A percentile compares a stretch with the other conserved stretches of the same genome.
These are phyloP conservation scores for Catalaphyllia jardinei DNA, from an alignment of 64 coral and sea anemone species.

Conservation along the genomic window DNA sequence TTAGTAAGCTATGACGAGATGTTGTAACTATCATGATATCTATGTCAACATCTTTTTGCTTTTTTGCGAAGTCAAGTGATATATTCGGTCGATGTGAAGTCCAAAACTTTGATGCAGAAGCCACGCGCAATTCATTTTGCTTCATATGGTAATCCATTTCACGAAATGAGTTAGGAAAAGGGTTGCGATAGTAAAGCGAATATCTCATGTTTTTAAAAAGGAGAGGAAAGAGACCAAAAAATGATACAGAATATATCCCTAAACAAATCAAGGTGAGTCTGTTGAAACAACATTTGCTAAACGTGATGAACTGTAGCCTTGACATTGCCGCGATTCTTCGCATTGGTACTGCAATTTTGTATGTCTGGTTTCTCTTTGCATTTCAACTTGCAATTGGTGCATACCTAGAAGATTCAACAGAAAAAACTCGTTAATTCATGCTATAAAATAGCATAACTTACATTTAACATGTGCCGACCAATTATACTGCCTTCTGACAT, in stretches of 20 bases:
- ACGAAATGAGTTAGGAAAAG: background rate
- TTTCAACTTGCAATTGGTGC: no score
- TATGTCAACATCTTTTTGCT: constrained; percentile 16
- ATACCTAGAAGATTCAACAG: no score
- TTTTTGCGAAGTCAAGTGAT: background rate
- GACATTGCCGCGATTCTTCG: background rate
- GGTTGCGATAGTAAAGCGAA: constrained; percentile 33
- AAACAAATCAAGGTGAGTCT: background rate
- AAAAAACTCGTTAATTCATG: no score
- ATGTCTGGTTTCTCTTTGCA: no score
- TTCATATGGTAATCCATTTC: constrained; percentile 35
- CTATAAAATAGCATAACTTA: no score
- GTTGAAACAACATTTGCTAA: background rate
- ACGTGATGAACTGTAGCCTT: background rate
- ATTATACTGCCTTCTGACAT: no score
- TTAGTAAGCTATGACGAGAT: background rate
- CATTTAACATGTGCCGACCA: no score
- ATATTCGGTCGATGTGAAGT: background rate
- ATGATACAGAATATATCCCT: background rate
- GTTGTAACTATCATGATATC: constrained; percentile 52
- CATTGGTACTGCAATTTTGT: no score
- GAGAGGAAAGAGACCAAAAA: background rate
- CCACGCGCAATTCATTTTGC: constrained; percentile 16
- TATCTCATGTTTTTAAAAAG: constrained; percentile 27
- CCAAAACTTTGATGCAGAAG: background rate